Percentiles rank a stretch among this genome's conserved stretches.
Conservation (phyloP, 2,113 vertebrate species). For the Caranx ignobilis region DNA sequence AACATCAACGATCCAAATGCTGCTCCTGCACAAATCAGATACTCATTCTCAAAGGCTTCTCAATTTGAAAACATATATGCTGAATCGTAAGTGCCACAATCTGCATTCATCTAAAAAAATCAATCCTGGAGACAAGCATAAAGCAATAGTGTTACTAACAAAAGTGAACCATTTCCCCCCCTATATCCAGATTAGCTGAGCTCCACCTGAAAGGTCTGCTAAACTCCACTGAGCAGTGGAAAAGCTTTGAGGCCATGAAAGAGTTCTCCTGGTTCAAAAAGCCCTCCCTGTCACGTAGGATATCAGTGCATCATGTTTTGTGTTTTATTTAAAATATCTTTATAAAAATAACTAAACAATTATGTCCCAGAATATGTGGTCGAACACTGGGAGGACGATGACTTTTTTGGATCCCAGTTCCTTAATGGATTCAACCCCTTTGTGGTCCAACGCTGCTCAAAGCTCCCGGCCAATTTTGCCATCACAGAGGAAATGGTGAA, state of each 20-base stretch:
- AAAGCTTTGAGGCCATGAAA: slow-evolving; percentile 47
- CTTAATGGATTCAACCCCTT: slow-evolving; percentile 90
- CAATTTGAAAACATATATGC: not conserved
- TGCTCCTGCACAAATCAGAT: slow-evolving; percentile 27
- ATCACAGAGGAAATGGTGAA: slow-evolving; percentile 88
- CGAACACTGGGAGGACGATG: slow-evolving; percentile 75
- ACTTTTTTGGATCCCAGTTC: slow-evolving; percentile 91
- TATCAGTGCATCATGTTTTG: not conserved
- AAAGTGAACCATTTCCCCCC: not conserved
- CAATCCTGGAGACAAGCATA: not conserved
- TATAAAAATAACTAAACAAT: not conserved
- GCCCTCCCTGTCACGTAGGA: slow-evolving; percentile 18
- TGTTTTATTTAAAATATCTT: not conserved
- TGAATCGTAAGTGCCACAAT: not conserved
- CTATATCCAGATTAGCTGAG: slow-evolving; percentile 13
- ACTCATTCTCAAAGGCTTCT: slow-evolving; percentile 18
- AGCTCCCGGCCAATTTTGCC: slow-evolving; percentile 86
- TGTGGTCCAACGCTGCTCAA: slow-evolving; percentile 84
- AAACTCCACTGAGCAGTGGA: slow-evolving; percentile 22
- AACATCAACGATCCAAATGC: not conserved
- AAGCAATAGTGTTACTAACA: no score
- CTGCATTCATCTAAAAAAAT: not conserved
- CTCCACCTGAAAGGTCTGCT: slow-evolving; percentile 31
- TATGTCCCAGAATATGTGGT: slow-evolving; percentile 85
- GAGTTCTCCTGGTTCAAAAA: slow-evolving; percentile 46